Conservation (phyloP, 1,140 invertebrate species). For the Macrosteles quadrilineatus region DNA sequence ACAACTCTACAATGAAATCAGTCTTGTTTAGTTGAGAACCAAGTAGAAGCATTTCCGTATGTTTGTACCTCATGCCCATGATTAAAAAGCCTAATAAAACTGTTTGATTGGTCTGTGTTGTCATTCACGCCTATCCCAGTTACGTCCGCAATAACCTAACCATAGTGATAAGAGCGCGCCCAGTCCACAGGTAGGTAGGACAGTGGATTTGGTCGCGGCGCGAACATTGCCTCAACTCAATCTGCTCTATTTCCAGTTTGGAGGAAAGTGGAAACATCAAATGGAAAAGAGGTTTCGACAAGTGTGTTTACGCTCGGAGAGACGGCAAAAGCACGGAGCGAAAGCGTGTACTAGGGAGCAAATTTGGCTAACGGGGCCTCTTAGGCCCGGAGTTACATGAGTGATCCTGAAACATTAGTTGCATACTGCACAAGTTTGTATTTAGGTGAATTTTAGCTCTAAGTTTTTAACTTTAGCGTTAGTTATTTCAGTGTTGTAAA, state of each 20-base stretch:
- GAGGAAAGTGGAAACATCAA: constrained; percentile 6
- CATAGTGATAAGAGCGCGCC: not conserved
- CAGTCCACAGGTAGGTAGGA: constrained; percentile 12
- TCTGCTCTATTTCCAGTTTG: constrained; percentile 18
- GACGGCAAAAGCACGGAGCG: not conserved
- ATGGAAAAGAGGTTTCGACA: not conserved
- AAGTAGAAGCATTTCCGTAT: too few relatives aligned
- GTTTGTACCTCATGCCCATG: too few relatives aligned
- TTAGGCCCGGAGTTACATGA: not conserved
- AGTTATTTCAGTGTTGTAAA: too few relatives aligned
- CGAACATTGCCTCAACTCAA: not conserved
- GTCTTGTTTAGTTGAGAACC: too few relatives aligned
- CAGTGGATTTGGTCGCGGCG: constrained; percentile 16
- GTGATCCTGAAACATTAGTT: constrained; percentile 18
- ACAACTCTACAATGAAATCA: too few relatives aligned
- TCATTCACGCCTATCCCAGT: too few relatives aligned
- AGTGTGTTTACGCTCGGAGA: too few relatives aligned
- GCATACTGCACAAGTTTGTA: constrained; percentile 22
- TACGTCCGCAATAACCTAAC: too few relatives aligned
- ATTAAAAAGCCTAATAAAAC: too few relatives aligned
- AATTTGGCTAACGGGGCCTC: not conserved
- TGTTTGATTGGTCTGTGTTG: too few relatives aligned
- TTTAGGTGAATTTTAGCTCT: constrained; percentile 17
- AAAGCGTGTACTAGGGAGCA: not conserved
- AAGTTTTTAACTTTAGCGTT: too few relatives aligned